Evolutionary conservation across 2,888 invertebrate genomes (phyloP), one percentile per base, ranked within the genome.

Genomic region (Dascillus cervinus): DNA sequence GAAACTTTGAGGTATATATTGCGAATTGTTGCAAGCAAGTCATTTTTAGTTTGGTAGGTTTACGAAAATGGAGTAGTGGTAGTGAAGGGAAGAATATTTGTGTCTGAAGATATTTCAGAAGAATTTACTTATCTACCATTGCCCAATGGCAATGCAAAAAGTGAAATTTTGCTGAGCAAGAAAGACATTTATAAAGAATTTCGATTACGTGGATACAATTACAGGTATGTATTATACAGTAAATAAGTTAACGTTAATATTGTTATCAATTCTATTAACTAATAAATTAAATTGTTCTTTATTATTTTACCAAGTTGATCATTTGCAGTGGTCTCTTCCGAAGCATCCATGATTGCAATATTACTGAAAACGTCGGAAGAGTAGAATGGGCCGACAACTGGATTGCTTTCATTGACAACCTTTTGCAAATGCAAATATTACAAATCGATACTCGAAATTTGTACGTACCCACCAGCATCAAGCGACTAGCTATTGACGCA

Each of bases 311-410:
- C n/a, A n/a, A n/a, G n/a, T n/a, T n/a, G n/a, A n/a, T n/a, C n/a
- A n/a, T n/a, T n/a, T n/a, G n/a, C n/a, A n/a, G n/a, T n/a, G n/a
- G n/a, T n/a, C n/a, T n/a, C n/a, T n/a, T n/a, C n/a, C 43, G 42
- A 25, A 44, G 42, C 3, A 24, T 55, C 1, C 36, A 44, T 13
- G 39, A 44, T 14, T 42, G n/a, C n/a, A n/a, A n/a, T n/a, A n/a
- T n/a, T n/a, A n/a, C n/a, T n/a, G n/a, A n/a, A n/a, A n/a, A n/a
- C n/a, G n/a, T n/a, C n/a, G n/a, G n/a, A n/a, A n/a, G n/a, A n/a
- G n/a, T n/a, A n/a, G n/a, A n/a, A n/a, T 91, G 89, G 89, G 70
- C 74, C 26, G 80, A 79, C 50, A 87, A 89, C 64, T 92, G 89
- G 89, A 79, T 88, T 6, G 74, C 87, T 1, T 90, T 87, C 63